Conservation (phyloP, 2,888 invertebrate species). For the Drosophila meridiana region DNA sequence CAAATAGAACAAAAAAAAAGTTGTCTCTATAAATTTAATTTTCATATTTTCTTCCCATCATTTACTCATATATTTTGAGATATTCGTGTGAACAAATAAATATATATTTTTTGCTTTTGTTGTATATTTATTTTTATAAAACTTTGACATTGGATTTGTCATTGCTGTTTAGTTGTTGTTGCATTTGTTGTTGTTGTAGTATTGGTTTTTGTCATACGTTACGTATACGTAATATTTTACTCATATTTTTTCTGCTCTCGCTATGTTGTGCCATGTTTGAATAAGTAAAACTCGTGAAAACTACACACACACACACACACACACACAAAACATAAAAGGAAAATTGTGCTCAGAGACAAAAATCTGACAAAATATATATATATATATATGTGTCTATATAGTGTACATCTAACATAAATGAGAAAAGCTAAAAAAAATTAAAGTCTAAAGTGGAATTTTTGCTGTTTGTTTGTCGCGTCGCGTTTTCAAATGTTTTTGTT, state of each 20-base stretch:
- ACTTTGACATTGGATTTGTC: conserved; percentile 83
- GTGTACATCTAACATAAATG: background rate
- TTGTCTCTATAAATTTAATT: background rate
- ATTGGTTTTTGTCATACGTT: conserved; percentile 36
- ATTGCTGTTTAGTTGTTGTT: conserved; percentile 64
- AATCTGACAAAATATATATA: background rate
- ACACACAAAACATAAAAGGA: conserved; percentile 38
- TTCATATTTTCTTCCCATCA: background rate
- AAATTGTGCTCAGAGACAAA: conserved; percentile 15
- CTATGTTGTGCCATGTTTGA: conserved; percentile 35
- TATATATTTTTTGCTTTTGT: background rate
- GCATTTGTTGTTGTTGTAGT: conserved; percentile 38
- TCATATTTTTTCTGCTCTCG: conserved; percentile 10
- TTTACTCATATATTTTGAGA: background rate
- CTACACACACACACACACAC: conserved; percentile 14
- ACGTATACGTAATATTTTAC: conserved; percentile 73
- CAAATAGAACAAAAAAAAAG: background rate
- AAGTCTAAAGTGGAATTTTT: conserved; percentile 28
- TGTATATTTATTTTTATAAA: conserved; percentile 79
- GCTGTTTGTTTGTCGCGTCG: conserved; percentile 43
- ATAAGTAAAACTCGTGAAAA: conserved; percentile 24
- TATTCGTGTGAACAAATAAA: conserved; percentile 5
- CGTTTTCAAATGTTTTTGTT: conserved; percentile 41
- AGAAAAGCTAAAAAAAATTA: conserved; percentile 2
- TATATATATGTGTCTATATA: background rate